Evolutionary conservation across 2,113 vertebrate species (phyloP), one percentile per base, ranked within the genome.

Genomic region (Vulpes vulpes): DNA sequence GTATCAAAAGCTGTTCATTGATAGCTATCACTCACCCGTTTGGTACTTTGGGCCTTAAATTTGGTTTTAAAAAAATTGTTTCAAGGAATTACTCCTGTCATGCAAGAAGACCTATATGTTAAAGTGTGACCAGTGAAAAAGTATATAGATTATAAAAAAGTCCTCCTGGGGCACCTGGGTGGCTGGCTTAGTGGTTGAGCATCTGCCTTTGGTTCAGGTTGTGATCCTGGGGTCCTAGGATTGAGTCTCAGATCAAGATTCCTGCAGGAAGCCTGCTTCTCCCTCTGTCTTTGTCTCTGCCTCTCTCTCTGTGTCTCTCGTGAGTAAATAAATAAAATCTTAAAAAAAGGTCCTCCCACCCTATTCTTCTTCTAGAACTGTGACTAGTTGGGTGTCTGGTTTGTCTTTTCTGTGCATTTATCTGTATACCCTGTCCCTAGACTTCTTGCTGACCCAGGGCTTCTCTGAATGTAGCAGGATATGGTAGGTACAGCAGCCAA

Each of bases 1-100:
- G 74, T 30, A 95, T 97, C 90, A 98, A 98, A 96, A 90, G 96
- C 95, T 59, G 57, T 91, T 96, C 96, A 94, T 51, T 89, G 86
- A 49, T 80, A n/a, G n/a, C 43, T 74, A 15, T 93, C 3, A 0
- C 81, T 83, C 2, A 8, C 25, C 49, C 85, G 32, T 93, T 69
- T n/a, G 85, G 51, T 78, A 38, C 51, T 79, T 67, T 82, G 71
- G 82, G 69, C 79, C 53, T 95, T 95, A 71, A 73, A 79, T 97
- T 95, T 91, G 79, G 51, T 89, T 80, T 27, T 35, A 79, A 60
- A 51, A 90, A 92, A 91, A 57, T 55, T 5, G 69, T 74, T 67
- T 93, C 94, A 89, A 81, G 95, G 83, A 96, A 89, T 89, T 76
- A 64, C 32, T 96, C 25, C 6, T 78, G 0, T 38, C 76, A 95